A percentile compares a stretch with the other conserved stretches of the same genome.
Evolutionary conservation across 2,888 invertebrate species (phyloP).

Genomic region (Lycocerus yunnanus): DNA sequence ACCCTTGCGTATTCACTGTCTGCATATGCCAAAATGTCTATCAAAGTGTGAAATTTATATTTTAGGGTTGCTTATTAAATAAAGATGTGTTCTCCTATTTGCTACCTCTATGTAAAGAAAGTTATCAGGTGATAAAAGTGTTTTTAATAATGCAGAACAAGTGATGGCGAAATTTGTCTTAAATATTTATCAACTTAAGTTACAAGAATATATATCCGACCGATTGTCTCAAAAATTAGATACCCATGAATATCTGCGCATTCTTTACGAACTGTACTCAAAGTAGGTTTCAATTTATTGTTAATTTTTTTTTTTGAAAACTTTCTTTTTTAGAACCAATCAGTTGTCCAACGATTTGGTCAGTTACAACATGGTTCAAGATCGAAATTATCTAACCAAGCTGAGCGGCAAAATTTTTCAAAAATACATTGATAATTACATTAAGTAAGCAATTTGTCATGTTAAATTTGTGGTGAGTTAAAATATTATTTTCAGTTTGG

Average conservation of each 20-base stretch:
- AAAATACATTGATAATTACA: slow-evolving; percentile 77
- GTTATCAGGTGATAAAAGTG: slow-evolving; percentile 81
- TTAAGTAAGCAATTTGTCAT: slow-evolving; percentile 58
- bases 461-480: not conserved
- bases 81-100: slow-evolving; percentile 92
- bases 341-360: slow-evolving; percentile 76
- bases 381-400: slow-evolving; percentile 77
- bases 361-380: slow-evolving; percentile 76
- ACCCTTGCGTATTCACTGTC: not conserved
- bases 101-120: slow-evolving; percentile 85
- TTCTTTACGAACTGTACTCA: slow-evolving; percentile 87
- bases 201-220: slow-evolving; percentile 83
- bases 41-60: slow-evolving; percentile 28
- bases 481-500: slow-evolving; percentile 58
- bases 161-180: slow-evolving; percentile 98
- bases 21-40: too few relatives aligned
- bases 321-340: slow-evolving; percentile 63
- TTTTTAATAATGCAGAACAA: slow-evolving; percentile 94
- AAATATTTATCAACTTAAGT: slow-evolving; percentile 90
- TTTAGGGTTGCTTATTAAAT: slow-evolving; percentile 80
- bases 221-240: slow-evolving; percentile 81
- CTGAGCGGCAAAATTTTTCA: slow-evolving; percentile 81
- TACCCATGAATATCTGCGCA: slow-evolving; percentile 85
- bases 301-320: not conserved
- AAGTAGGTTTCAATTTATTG: slow-evolving; percentile 61